Percentiles rank a stretch among this genome's conserved stretches.
Conservation (phyloP, 2,888 invertebrate genomes). For the Tinea semifulvella region DNA sequence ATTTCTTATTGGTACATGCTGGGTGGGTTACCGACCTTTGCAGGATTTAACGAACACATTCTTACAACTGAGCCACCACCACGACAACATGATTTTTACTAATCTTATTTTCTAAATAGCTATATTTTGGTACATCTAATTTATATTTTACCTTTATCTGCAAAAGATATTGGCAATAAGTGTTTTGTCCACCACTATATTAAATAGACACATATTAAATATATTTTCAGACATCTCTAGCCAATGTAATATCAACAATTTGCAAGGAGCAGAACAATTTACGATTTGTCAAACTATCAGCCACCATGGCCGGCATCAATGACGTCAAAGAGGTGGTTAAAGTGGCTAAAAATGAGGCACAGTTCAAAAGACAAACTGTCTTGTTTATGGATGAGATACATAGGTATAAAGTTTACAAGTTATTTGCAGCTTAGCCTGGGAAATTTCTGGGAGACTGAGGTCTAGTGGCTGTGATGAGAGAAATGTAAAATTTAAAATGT, state of each 20-base stretch:
- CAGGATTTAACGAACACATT: too few species aligned
- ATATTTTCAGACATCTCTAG: conserved; percentile 72
- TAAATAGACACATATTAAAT: neutral
- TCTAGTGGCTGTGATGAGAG: too few species aligned
- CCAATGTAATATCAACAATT: conserved; percentile 74
- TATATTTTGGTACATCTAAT: too few species aligned
- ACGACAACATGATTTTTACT: too few species aligned
- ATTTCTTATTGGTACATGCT: too few species aligned
- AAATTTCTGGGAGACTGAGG: too few species aligned
- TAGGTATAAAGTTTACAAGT: conserved; percentile 49
- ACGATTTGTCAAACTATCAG: conserved; percentile 78
- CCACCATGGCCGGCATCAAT: conserved; percentile 78
- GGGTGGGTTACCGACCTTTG: too few species aligned
- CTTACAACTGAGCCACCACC: too few species aligned
- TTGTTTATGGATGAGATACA: conserved; percentile 91
- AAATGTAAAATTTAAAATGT: too few species aligned
- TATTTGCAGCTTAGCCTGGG: too few species aligned
- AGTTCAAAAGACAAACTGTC: conserved; percentile 75
- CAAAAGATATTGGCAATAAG: neutral
- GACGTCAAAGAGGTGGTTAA: conserved; percentile 80
- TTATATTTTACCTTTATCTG: neutral
- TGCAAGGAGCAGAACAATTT: conserved; percentile 68
- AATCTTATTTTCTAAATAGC: too few species aligned
- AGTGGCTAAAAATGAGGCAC: conserved; percentile 75
- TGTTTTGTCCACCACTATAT: neutral